Evolutionary conservation across 1,140 invertebrate species (phyloP), one percentile per base, ranked within the genome.

Genomic region (Zaprionus kolodkinae): DNA sequence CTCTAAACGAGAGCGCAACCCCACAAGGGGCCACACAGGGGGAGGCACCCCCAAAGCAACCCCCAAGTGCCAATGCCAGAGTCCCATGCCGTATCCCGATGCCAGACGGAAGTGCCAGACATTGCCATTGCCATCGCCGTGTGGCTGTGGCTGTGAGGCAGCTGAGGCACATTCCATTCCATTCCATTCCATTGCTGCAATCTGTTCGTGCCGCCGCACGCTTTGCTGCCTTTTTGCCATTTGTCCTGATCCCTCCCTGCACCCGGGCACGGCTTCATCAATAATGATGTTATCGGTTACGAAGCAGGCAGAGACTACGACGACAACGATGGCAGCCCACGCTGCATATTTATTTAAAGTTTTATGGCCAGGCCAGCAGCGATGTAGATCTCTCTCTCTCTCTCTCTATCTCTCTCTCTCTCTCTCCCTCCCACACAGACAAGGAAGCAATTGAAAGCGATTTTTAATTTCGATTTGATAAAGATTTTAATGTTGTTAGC

Each of bases 301-400:
- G 66, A 76, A 82, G 79, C 70, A 76, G 76, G 79, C 70, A 76
- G 73, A 73, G 67, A 62, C 61, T 52, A 63, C 67, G 52, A 15
- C 66, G 38, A 35, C 35, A 56, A 40, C 61, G 64, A 27, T 27
- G 57, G 63, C 62, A 71, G 79, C 81, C 67, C 81, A 84, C 73
- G 79, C 81, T 85, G 81, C 84, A 88, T 88, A 88, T 88, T 88
- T 88, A 88, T 88, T 88, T 89, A 88, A 88, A 88, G 85, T 88
- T 88, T 89, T 88, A 89, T 81, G 78, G 63, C 69, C 62, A 57
- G 79, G 66, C 79, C 77, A 76, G 27, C 74, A 76, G 73, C 77
- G 60, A 60, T 36, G 54, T 35, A 25, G 70, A 54, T 52, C 30
- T 59, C 33, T 25, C 21, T 17, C 13, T n/a, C 40, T 17, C 0